Evolutionary conservation across 2,797 vertebrate species (phyloP).

Genomic region (Chelidonichthys spinosus): DNA sequence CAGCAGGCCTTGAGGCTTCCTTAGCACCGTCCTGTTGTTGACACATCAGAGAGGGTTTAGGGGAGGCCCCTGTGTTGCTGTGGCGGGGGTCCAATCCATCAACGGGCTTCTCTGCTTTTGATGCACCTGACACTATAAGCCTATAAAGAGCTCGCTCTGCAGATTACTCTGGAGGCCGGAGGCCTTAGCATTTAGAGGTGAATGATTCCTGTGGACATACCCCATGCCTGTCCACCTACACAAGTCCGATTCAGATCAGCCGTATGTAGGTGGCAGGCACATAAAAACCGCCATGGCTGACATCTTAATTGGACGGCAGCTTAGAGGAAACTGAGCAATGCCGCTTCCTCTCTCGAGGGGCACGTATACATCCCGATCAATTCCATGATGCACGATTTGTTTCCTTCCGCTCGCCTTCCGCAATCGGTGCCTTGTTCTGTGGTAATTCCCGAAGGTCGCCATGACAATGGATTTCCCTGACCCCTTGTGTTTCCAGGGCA

Average conservation of each 20-base stretch:
- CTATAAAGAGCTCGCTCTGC: constrained; percentile 69
- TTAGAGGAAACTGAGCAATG: constrained; percentile 37
- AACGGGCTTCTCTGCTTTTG: constrained; percentile 66
- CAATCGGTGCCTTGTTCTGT: constrained; percentile 38
- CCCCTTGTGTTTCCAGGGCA: constrained; percentile 86
- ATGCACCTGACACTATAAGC: constrained; percentile 73
- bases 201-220: constrained; percentile 77
- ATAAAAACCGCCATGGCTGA: constrained; percentile 62
- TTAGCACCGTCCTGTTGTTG: constrained; percentile 36
- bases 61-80: constrained; percentile 53
- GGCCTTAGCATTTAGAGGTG: constrained; percentile 75
- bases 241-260: constrained; percentile 60
- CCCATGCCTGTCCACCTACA: constrained; percentile 72
- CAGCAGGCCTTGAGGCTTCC: constrained; percentile 15
- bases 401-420: constrained; percentile 8
- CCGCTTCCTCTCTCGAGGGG: constrained; percentile 30
- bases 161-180: constrained; percentile 64
- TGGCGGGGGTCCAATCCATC: constrained; percentile 56
- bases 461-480: constrained; percentile 71
- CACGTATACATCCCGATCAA: constrained; percentile 21
- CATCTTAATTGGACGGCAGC: constrained; percentile 63
- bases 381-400: constrained; percentile 39
- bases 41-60: constrained; percentile 54
- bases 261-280: constrained; percentile 56
- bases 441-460: constrained; percentile 62